Base-by-base conservation (phyloP, 2,888 invertebrate genomes). In the Trichacis sp. region DNA sequence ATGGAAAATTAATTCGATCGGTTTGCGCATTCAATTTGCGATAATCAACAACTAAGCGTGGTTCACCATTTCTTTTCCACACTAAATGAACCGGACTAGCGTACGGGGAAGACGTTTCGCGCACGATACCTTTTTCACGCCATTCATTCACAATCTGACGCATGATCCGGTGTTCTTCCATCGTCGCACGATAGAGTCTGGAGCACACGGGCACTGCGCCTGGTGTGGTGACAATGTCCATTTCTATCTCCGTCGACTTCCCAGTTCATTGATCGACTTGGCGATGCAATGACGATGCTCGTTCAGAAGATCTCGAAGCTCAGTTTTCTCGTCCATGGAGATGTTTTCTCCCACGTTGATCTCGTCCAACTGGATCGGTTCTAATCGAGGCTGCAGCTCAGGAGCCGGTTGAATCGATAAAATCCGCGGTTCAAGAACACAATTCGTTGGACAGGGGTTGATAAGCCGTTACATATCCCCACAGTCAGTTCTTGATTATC, bases 21-120 rank as follows among this genome's bases (percentile, higher is more conserved):
- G 69, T 68, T 8, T 62, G 61, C 0, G 54, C 49, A 20, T 71
- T 71, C 11, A 64, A 47, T 30, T 48, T 47, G 9, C 68, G 54
- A 24, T 66, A 72, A 47, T 73, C 71, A 1, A 68, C 54, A 4
- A 67, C 71, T 11, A 71, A 36, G 6, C 71, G 64, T 1, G 58
- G 47, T 24, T 69, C 64, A 9, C 70, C 69, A 9, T 30, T 55
- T 12, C 63, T 67, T 18, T 69, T 69, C 2, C 45, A 49, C 0
- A 72, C 61, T 6, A 70, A n/a, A 2, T 70, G 48, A 3, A 60
- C 70, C 1, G 70, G 70, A 48, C 65, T 70, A 4, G 69, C 59
- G 11, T 57, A 71, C 4, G 59, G 43, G 1, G 61, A 69, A 2
- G 15, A 24, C 1, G 67, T 63, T 11, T 70, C 64, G 1, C 45